Conservation (phyloP, 2,113 vertebrate species). For the Microtus montanus region DNA sequence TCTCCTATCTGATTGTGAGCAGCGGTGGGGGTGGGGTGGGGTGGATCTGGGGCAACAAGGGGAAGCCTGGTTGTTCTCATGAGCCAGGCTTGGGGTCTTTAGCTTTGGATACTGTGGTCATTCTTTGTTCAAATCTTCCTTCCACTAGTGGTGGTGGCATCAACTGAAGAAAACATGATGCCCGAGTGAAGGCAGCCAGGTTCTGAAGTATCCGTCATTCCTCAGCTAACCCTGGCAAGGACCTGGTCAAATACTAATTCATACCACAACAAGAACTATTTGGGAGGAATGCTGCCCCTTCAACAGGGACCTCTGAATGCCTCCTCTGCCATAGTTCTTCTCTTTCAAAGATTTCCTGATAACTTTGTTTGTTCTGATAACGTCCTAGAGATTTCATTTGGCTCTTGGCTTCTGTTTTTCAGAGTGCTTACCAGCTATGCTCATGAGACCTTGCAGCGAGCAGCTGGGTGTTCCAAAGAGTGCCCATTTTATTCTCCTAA, state of each 20-base stretch:
- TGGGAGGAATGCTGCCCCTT: not conserved
- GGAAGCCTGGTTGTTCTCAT: not conserved
- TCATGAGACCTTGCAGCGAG: not conserved
- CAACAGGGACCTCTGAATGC: not conserved
- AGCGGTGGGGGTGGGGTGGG: rapidly evolving
- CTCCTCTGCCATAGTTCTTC: not conserved
- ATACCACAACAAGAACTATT: not conserved
- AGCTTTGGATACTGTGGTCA: not conserved
- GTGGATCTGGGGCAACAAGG: not conserved
- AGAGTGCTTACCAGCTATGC: rapidly evolving
- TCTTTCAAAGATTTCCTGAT: not conserved
- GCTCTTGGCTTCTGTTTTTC: not conserved
- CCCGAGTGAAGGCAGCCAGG: rapidly evolving
- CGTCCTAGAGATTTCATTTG: not conserved
- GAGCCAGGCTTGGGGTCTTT: not conserved
- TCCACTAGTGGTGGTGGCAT: no score
- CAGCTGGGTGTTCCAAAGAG: not conserved
- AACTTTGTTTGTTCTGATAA: not conserved
- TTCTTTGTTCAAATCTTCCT: not conserved
- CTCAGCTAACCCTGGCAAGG: not conserved
- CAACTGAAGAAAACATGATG: not conserved
- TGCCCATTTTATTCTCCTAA: not conserved
- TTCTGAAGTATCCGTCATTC: not conserved
- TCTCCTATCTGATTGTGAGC: not conserved
- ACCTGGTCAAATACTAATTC: rapidly evolving